Evolutionary conservation across 2,113 vertebrate genomes (phyloP), one percentile per base, ranked within the genome.

Genomic region (Meriones unguiculatus): DNA sequence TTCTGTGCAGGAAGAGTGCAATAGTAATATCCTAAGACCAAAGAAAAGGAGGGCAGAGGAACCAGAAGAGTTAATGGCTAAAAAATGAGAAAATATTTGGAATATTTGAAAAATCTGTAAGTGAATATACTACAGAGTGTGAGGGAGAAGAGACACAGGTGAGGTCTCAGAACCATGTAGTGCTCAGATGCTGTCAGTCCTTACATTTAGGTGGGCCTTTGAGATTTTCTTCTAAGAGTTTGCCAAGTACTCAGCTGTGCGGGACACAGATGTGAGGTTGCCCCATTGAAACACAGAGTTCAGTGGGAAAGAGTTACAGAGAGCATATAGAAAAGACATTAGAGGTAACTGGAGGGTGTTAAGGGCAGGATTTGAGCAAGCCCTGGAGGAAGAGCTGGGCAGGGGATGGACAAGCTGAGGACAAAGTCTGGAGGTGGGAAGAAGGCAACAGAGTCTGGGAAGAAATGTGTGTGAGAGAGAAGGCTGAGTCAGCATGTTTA

Each of bases 1-100:
- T 17, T 92, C 14, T 4, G 8, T 20, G 32, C 24, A 15, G 32
- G 57, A 25, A 81, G 2, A 2, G 5, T 3, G 0, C 65, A 11
- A 30, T 57, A 54, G 22, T 4, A 54, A 38, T 22, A 5, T 5
- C 20, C 9, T 18, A 7, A 77, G 52, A 17, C 20, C 10, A 25
- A 0, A 12, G 41, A 78, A 35, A 41, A 14, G 67, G 54, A 14
- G 32, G 7, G 8, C 14, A 15, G 57, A 57, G 57, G 15, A 57
- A 57, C 0, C 15, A 2, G 57, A 15, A 57, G 57, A 15, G 12
- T 15, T 57, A 15, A 57, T 57, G 12, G 12, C 57, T 3, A 57
- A 57, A 57, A 57, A 57, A 57, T 3, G 15, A 12, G 50, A 75
- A 69, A 91, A 73, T n/a, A 32, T 41, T 24, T 57, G n/a, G 41